These are phyloP conservation scores for Ptychochromis oligacanthus DNA, from an alignment of 2,113 vertebrate genomes.

Conservation along the genomic window DNA sequence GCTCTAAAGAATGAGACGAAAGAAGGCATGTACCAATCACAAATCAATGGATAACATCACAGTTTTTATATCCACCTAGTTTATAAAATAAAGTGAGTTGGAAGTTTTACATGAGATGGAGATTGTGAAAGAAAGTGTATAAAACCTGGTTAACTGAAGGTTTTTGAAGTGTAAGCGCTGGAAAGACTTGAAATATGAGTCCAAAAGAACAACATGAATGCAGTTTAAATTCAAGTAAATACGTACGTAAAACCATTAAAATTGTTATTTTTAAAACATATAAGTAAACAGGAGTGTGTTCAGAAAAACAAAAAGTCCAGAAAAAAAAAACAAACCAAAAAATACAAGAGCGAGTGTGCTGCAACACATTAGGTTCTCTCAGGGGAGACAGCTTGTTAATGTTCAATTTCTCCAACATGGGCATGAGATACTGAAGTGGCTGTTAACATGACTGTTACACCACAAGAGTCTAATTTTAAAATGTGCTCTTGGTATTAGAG, in stretches of 20 bases:
- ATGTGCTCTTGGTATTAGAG: not conserved
- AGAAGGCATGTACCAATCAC: not conserved
- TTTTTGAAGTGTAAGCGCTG: not conserved
- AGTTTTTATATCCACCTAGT: not conserved
- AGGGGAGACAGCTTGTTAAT: conserved; percentile 4
- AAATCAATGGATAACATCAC: no score
- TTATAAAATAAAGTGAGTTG: not conserved
- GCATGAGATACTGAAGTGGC: conserved; percentile 3
- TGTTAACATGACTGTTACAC: conserved; percentile 2
- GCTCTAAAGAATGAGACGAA: not conserved
- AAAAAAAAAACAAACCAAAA: not conserved
- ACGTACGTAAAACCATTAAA: not conserved
- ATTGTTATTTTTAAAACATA: not conserved
- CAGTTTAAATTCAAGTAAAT: not conserved
- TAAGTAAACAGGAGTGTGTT: not conserved
- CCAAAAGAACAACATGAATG: not conserved
- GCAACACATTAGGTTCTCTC: not conserved
- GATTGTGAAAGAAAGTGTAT: not conserved
- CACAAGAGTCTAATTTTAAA: conserved; percentile 9
- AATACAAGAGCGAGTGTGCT: not conserved
- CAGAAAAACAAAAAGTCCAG: not conserved
- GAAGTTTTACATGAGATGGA: not conserved
- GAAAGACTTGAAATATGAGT: not conserved
- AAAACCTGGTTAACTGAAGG: not conserved
- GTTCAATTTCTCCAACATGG: conserved; percentile 20